phyloP scores from a whole-genome alignment of 2,113 vertebrate species.

The Chaenogobius annularis region DNA sequence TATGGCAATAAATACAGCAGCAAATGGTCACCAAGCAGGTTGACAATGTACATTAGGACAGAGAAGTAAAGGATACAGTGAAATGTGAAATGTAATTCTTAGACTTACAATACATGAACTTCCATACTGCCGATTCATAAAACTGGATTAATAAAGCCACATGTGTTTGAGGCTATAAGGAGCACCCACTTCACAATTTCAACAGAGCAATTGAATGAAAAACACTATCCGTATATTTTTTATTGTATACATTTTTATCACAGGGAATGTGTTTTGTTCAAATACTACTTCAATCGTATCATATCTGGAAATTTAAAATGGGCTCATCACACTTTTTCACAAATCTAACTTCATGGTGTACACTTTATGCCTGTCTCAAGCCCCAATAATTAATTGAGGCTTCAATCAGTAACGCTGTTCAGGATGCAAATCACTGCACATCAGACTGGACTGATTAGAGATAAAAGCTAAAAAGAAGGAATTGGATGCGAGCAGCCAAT shows the following conservation, averaged over 20 bases:
- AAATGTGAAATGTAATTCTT: slow-evolving; percentile 28
- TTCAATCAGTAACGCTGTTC: background rate
- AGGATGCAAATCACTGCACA: background rate
- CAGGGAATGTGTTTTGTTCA: background rate
- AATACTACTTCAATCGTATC: background rate
- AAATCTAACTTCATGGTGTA: no score
- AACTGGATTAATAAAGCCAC: slow-evolving; percentile 21
- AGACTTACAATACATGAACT: slow-evolving; percentile 33
- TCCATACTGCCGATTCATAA: slow-evolving; percentile 30
- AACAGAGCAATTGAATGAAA: background rate
- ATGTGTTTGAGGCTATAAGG: slow-evolving; percentile 42
- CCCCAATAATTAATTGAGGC: background rate
- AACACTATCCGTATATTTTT: background rate
- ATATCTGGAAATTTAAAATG: background rate
- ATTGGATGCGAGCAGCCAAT: background rate
- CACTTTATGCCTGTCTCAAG: background rate
- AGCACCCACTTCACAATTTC: slow-evolving; percentile 32
- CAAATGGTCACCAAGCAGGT: slow-evolving; percentile 43
- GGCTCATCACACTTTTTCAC: no score
- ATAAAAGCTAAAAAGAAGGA: background rate
- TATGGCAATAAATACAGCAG: slow-evolving; percentile 70
- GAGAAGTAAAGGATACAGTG: slow-evolving; percentile 22
- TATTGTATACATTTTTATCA: background rate
- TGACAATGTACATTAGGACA: slow-evolving; percentile 27
- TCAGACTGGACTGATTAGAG: background rate